Evolutionary conservation across 1,140 invertebrate species (phyloP), one percentile per base, ranked within the genome.

Genomic region (Colletes latitarsis): DNA sequence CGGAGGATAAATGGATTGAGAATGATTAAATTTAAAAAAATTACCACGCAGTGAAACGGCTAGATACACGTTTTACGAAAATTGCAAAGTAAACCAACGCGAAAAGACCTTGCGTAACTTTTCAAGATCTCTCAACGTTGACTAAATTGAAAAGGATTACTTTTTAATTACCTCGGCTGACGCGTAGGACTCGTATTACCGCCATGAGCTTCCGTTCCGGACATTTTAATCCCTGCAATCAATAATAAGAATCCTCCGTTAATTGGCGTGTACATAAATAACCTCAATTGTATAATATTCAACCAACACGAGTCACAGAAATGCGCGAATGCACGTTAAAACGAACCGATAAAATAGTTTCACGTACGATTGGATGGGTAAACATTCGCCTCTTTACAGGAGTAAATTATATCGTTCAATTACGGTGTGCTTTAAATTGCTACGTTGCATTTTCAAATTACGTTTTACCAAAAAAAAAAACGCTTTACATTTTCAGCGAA

Each of bases 141-240:
- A n/a, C 39, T 58, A 63, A 62, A 46, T 79, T 21, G 52, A 68
- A 55, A 64, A 21, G 19, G 58, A 78, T 78, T 55, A 64, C 14
- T 69, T 60, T 77, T 75, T 52, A 83, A 71, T 90, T 89, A 92
- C 91, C 91, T 91, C 68, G 90, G 89, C 49, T 88, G 89, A 84
- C 86, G 83, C 67, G 85, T 90, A 46, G 90, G 88, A 83, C 88
- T 90, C 12, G 86, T 84, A 69, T 91, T 88, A 68, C 64, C 81
- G 70, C 82, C 87, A 80, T 85, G 76, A 77, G 77, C 74, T 70
- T 89, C 88, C 75, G 69, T 82, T 81, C 84, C 77, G n/a, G 90
- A 88, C 89, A 91, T 91, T 77, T 88, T 90, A 77, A 69, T 79
- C 62, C 77, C 91, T 92, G 88, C 12, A 91, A 92, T 49, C 53